phyloP scores from a whole-genome alignment of 2,113 vertebrate genomes.

The Ifrita kowaldi region DNA sequence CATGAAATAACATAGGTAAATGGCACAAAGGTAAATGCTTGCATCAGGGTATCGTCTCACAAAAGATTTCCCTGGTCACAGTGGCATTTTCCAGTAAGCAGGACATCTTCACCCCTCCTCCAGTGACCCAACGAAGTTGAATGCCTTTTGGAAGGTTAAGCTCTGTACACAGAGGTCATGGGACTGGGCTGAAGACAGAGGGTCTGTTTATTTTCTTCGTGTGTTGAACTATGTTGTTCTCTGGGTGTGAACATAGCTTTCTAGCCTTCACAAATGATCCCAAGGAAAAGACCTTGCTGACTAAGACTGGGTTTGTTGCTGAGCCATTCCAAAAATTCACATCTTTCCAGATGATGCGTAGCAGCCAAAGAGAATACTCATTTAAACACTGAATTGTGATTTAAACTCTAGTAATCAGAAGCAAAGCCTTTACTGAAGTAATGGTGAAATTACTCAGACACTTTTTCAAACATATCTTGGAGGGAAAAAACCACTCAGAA shows the following conservation, averaged over 20 bases:
- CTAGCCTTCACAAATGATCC: not conserved
- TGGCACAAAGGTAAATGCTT: not conserved
- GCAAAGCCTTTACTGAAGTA: not conserved
- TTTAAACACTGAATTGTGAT: not conserved
- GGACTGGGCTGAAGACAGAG: not conserved
- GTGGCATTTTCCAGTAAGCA: slow-evolving; percentile 12
- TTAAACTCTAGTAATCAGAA: not conserved
- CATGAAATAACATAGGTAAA: not conserved
- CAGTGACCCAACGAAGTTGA: not conserved
- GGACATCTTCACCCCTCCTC: slow-evolving; percentile 40
- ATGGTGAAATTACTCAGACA: not conserved
- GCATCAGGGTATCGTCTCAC: slow-evolving; percentile 2
- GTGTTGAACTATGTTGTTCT: slow-evolving; percentile 17
- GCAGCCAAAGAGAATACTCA: not conserved
- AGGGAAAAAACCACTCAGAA: accelerated
- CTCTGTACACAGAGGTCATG: slow-evolving; percentile 42
- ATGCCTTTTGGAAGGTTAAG: slow-evolving; percentile 59
- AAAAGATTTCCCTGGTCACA: not conserved
- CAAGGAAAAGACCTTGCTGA: not conserved
- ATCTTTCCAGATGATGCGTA: not conserved
- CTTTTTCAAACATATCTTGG: not conserved
- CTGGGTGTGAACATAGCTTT: slow-evolving; percentile 28
- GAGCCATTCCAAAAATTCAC: not conserved
- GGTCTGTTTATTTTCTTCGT: slow-evolving; percentile 61
- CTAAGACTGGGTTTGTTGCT: not conserved